These are phyloP conservation scores for Chelon auratus DNA, from an alignment of 2,797 vertebrate species.

Conservation along the genomic window DNA sequence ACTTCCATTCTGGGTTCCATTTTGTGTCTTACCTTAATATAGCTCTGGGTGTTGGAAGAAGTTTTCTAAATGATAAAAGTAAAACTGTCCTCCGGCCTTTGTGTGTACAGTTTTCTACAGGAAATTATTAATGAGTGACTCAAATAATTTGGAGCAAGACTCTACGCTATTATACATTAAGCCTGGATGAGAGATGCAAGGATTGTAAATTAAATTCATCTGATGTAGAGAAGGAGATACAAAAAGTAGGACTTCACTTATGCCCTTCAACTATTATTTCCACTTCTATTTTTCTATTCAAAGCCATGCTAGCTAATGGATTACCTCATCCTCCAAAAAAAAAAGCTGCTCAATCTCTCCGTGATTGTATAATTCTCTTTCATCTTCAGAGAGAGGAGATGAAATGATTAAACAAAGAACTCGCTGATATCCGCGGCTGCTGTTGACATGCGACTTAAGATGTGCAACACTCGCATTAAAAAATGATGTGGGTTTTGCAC, in stretches of 20 bases:
- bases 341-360: conserved; percentile 72
- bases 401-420: conserved; percentile 77
- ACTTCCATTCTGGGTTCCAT: conserved; percentile 54
- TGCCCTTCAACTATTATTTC: conserved; percentile 47
- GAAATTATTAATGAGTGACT: conserved; percentile 71
- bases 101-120: conserved; percentile 49
- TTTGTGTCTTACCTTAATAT: conserved; percentile 63
- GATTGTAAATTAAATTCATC: conserved; percentile 65
- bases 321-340: conserved; percentile 79
- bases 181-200: conserved; percentile 41
- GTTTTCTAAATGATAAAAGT: conserved; percentile 57
- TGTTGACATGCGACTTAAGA: conserved; percentile 69
- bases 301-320: conserved; percentile 77
- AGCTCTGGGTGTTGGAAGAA: conserved; percentile 45
- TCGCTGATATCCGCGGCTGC: conserved; percentile 65
- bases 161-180: conserved; percentile 43
- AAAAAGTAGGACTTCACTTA: conserved; percentile 62
- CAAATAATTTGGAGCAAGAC: conserved; percentile 40
- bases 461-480: conserved; percentile 67
- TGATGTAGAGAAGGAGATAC: conserved; percentile 35
- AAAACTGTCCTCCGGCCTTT: conserved; percentile 49
- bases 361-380: conserved; percentile 83
- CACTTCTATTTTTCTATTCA: conserved; percentile 72
- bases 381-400: conserved; percentile 80
- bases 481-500: conserved; percentile 53